These are phyloP conservation scores for Oscheius sp. DNA, from an alignment of 2,888 invertebrate species.

Conservation along the genomic window DNA sequence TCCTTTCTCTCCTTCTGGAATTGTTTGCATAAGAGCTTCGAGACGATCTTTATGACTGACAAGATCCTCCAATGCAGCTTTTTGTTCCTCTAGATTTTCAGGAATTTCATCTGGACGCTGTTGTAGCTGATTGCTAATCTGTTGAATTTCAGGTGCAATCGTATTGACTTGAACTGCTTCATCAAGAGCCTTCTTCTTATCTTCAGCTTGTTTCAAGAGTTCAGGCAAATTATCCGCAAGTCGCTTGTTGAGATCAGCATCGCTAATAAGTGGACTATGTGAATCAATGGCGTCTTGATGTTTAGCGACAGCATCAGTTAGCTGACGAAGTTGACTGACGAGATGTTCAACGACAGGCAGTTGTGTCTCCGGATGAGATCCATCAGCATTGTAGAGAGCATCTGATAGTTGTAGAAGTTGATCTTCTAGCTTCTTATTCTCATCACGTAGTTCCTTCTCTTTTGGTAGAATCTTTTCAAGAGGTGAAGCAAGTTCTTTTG, in stretches of 20 bases:
- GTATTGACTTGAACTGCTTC: conserved; percentile 39
- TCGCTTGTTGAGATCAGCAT: conserved; percentile 36
- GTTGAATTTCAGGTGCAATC: conserved; percentile 43
- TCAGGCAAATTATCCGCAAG: conserved; percentile 27
- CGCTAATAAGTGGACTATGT: conserved; percentile 29
- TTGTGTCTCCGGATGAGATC: conserved; percentile 29
- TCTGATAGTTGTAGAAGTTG: conserved; percentile 11
- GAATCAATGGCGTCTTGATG: conserved; percentile 29
- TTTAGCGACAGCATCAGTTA: conserved; percentile 29
- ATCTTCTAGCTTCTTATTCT: conserved; percentile 6
- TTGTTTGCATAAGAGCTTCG: conserved; percentile 40
- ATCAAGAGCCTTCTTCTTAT: conserved; percentile 33
- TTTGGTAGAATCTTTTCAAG: conserved; percentile 26
- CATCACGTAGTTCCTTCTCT: conserved; percentile 18
- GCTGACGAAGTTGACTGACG: conserved; percentile 31
- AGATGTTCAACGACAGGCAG: conserved; percentile 38
- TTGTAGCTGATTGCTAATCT: conserved; percentile 40
- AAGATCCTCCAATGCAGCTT: conserved; percentile 44
- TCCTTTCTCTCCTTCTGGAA: conserved; percentile 39
- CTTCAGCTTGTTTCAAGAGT: neutral
- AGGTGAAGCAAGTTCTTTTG: conserved; percentile 31
- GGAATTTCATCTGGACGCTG: conserved; percentile 36
- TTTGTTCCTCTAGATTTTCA: conserved; percentile 43
- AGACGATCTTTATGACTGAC: conserved; percentile 42
- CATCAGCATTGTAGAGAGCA: neutral